A percentile compares a stretch with the other conserved stretches of the same genome.
phyloP scores from a whole-genome alignment of 2,113 vertebrate species.

The Vanacampus margaritifer region DNA sequence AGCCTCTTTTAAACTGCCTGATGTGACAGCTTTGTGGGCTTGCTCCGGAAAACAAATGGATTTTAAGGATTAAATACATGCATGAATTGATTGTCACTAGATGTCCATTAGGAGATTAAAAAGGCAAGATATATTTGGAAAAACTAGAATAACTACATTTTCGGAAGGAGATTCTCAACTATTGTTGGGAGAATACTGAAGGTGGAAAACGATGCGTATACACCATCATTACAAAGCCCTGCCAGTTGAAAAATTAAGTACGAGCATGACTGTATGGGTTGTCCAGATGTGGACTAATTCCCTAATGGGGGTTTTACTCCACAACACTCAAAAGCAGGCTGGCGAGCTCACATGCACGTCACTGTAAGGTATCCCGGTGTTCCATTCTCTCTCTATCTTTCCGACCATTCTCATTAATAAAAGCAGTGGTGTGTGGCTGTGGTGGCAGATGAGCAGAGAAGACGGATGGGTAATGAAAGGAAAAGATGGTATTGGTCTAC shows the following conservation, averaged over 20 bases:
- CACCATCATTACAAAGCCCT: conserved; percentile 15
- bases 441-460: conserved; percentile 41
- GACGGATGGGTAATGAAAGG: conserved; percentile 13
- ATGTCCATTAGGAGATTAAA: no score
- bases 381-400: conserved; percentile 5
- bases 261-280: conserved; percentile 12
- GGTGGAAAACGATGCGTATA: background rate
- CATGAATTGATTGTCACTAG: no score
- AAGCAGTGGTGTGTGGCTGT: conserved; percentile 5
- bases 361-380: conserved; percentile 7
- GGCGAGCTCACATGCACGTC: conserved; percentile 3
- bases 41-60: no score
- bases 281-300: conserved; percentile 64
- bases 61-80: no score
- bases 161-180: background rate
- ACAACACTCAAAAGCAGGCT: conserved; percentile 15
- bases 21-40: no score
- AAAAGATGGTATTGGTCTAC: conserved; percentile 10
- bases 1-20: no score
- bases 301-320: conserved; percentile 46
- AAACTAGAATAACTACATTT: background rate
- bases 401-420: conserved; percentile 39
- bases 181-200: background rate
- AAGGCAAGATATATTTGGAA: no score
- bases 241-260: conserved; percentile 19